Evolutionary conservation across 2,797 vertebrate genomes (phyloP).

Genomic region (Apogon talboti): DNA sequence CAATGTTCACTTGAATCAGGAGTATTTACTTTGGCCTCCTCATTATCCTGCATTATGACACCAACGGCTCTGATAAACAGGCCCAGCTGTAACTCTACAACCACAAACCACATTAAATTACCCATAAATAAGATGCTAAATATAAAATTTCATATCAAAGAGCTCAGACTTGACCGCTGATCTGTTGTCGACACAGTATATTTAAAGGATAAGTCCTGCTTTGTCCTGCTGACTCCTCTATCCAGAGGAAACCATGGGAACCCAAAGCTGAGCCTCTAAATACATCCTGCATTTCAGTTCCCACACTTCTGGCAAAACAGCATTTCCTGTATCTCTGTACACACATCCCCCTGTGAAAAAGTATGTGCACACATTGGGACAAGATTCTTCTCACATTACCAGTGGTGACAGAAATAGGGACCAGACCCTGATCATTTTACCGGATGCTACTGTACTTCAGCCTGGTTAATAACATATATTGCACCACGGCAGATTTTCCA

Average conservation of each 20-base stretch:
- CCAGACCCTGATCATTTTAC: slow-evolving; percentile 12
- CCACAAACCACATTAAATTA: not conserved
- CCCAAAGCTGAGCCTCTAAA: slow-evolving; percentile 38
- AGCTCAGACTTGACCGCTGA: not conserved
- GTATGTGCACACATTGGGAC: not conserved
- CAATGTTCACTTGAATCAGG: no score
- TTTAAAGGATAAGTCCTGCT: not conserved
- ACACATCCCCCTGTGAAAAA: no score
- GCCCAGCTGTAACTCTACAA: not conserved
- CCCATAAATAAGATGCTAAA: no score
- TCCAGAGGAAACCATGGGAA: slow-evolving; percentile 52
- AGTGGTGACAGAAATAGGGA: slow-evolving; percentile 9
- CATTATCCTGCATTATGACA: no score
- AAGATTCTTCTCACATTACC: not conserved
- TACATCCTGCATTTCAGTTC: slow-evolving; percentile 60
- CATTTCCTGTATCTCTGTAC: no score
- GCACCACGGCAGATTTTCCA: not conserved
- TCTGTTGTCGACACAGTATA: not conserved
- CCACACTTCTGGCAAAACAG: slow-evolving; percentile 42
- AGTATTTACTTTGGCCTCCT: no score
- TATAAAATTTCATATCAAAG: not conserved
- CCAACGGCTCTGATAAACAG: not conserved
- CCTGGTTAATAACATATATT: slow-evolving; percentile 9
- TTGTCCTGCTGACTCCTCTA: slow-evolving; percentile 5
- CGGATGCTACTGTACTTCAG: slow-evolving; percentile 19